Evolutionary conservation across 2,888 invertebrate species (phyloP), one percentile per base, ranked within the genome.

Genomic region (Eupithecia tripunctaria): DNA sequence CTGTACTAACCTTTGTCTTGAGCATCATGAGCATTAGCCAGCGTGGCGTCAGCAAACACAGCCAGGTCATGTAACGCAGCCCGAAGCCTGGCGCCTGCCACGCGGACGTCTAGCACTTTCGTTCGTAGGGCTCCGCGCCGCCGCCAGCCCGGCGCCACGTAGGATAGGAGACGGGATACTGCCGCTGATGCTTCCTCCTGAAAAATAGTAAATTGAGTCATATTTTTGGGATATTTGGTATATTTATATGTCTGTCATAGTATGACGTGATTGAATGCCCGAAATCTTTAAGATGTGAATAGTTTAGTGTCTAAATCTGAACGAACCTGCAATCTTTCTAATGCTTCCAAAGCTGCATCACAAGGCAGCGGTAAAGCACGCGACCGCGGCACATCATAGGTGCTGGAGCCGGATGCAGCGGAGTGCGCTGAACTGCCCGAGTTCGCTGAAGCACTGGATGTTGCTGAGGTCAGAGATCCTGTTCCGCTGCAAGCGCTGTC

Each of bases 31-130:
- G 98, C 98, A 89, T 98, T 98, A 51, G 98, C 98, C 74, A 98
- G 92, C 36, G 98, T 96, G 47, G 98, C 98, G 89, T 98, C 97
- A 0, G 97, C 97, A 88, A 99, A 99, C 80, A 98, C 97, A 0
- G 98, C 96, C 74, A 98, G 96, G 93, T 98, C 98, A 87, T 97
- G 97, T 43, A 98, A 91, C 1, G 97, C 97, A 5, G 97, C 97
- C 79, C 97, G 95, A 65, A 99, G 94, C 68, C 97, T 95, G 8
- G 96, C 95, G 63, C 97, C 97, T 8, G 97, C 96, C 79, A 97
- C 95, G 90, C 97, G 97, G 60, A 99, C 96, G 86, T 98, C 98
- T 93, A 97, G 96, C 62, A 98, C 91, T 72, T 96, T 96, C 21
- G 96, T 95, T 80, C 98, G 97, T 75, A 99, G 93, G 84, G 97